A percentile compares a stretch with the other conserved stretches of the same genome.
Evolutionary conservation across 2,888 invertebrate genomes (phyloP).

Genomic region (Helleia helle): DNA sequence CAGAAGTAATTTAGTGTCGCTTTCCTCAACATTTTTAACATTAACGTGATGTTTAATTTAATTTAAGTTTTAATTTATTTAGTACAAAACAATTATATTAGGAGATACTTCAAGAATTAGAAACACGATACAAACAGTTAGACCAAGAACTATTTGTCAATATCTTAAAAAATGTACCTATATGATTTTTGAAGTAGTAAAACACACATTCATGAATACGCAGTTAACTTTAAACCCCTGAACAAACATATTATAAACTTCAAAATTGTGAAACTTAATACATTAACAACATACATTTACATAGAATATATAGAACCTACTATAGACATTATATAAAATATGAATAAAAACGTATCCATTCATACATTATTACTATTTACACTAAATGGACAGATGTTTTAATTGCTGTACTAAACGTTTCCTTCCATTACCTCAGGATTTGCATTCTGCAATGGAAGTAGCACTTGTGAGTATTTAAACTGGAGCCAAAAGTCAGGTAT

Average conservation of each 20-base stretch:
- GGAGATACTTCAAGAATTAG: background rate
- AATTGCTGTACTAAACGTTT: slow-evolving; percentile 55
- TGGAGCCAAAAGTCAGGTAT: slow-evolving; percentile 13
- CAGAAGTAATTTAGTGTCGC: background rate
- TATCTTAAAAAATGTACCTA: too few species aligned
- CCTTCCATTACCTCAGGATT: slow-evolving; percentile 59
- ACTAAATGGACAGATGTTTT: slow-evolving; percentile 44
- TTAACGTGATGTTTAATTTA: background rate
- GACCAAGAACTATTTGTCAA: too few species aligned
- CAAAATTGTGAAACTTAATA: background rate
- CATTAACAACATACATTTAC: slow-evolving; percentile 8
- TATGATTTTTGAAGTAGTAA: too few species aligned
- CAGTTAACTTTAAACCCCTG: background rate
- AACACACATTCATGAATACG: background rate
- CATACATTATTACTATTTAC: slow-evolving; percentile 31
- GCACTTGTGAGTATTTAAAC: slow-evolving; percentile 45
- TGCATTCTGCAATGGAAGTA: slow-evolving; percentile 69
- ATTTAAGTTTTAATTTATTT: too few species aligned
- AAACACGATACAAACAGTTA: background rate
- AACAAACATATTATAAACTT: background rate
- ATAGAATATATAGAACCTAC: slow-evolving; percentile 7
- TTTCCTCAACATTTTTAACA: background rate
- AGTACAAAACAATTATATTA: background rate
- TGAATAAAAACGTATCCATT: slow-evolving; percentile 20
- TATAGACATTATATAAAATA: slow-evolving; percentile 8